phyloP scores from a whole-genome alignment of 2,113 vertebrate species.

The Phalacrocorax brasilianus region DNA sequence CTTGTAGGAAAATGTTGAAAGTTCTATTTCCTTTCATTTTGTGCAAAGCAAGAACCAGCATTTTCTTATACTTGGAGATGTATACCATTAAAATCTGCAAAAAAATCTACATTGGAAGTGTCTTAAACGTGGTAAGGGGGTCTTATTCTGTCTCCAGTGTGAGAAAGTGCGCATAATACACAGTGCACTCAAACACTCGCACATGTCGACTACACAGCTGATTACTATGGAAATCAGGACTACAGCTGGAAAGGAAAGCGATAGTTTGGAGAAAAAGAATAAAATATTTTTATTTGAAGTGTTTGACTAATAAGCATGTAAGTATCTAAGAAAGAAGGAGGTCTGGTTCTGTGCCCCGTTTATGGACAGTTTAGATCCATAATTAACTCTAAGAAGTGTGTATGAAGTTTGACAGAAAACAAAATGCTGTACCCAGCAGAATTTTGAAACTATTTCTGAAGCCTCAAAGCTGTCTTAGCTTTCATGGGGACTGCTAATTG shows the following conservation, averaged over 20 bases:
- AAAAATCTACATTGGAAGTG: not conserved
- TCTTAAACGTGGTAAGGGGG: not conserved
- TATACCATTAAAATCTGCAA: not conserved
- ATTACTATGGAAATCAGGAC: not conserved
- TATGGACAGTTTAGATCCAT: not conserved
- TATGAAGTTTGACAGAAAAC: not conserved
- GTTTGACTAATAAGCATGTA: not conserved
- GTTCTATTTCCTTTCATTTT: not conserved
- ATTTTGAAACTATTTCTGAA: not conserved
- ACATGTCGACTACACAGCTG: not conserved
- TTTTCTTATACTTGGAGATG: not conserved
- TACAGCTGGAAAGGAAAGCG: not conserved
- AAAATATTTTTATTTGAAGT: not conserved
- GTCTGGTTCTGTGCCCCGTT: not conserved
- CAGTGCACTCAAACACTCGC: not conserved
- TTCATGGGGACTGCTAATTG: not conserved
- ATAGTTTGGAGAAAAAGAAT: not conserved
- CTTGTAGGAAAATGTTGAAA: not conserved
- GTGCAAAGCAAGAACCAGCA: not conserved
- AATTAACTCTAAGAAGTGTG: not conserved
- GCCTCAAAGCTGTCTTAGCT: not conserved
- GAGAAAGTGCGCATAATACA: rapidly evolving
- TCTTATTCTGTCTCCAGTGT: not conserved
- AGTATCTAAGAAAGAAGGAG: not conserved
- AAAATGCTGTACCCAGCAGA: not conserved